Percentiles rank a stretch among this genome's conserved stretches.
Conservation (phyloP, 2,797 vertebrate species). For the Sebastes taczanowskii region DNA sequence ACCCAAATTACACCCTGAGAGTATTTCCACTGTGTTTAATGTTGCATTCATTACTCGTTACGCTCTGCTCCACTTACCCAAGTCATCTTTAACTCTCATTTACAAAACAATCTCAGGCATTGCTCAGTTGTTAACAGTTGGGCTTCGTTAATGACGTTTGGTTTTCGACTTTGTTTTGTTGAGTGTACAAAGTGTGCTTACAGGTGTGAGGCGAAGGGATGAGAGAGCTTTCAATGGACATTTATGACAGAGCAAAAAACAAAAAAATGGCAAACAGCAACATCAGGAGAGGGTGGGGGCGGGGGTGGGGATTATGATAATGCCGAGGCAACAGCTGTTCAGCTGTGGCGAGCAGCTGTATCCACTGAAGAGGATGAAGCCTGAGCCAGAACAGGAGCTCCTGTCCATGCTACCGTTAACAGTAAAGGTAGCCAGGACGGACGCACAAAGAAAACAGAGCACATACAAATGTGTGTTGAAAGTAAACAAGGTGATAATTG, state of each 20-base stretch:
- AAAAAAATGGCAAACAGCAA: conserved; percentile 6
- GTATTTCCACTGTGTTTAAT: conserved; percentile 60
- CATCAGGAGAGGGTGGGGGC: background rate
- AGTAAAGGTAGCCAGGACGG: conserved; percentile 46
- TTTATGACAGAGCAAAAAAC: background rate
- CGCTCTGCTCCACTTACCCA: conserved; percentile 22
- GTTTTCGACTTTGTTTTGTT: conserved; percentile 9
- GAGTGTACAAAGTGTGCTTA: background rate
- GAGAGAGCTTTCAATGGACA: background rate
- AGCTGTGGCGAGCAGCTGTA: conserved; percentile 77
- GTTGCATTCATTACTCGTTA: conserved; percentile 47
- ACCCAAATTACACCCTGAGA: conserved; percentile 50
- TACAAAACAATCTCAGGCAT: conserved; percentile 47
- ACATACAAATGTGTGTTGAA: conserved; percentile 15
- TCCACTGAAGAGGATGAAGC: conserved; percentile 66
- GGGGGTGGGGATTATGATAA: conserved; percentile 71
- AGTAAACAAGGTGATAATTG: background rate
- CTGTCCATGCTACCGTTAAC: conserved; percentile 38
- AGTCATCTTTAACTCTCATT: conserved; percentile 60
- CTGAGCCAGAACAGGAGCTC: conserved; percentile 53
- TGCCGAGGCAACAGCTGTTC: conserved; percentile 77
- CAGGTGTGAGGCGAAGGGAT: background rate
- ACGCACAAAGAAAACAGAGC: conserved; percentile 19
- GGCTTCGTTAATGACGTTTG: conserved; percentile 32
- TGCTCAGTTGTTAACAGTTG: conserved; percentile 15